Conservation (phyloP, 2,888 invertebrate genomes). For the Perdita meconis region DNA sequence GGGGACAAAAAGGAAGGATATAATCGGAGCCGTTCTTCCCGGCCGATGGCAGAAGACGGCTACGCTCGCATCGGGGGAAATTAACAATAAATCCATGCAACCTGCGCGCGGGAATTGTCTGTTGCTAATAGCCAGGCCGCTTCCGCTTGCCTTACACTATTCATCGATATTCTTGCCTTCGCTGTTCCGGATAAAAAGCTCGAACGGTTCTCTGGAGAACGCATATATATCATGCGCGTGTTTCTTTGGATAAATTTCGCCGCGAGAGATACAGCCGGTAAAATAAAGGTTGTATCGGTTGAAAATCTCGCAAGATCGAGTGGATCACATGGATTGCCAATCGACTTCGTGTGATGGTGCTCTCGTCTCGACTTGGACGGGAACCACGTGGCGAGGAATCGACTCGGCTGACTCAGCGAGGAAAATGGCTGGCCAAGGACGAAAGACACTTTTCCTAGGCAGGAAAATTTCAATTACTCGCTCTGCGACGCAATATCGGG, state of each 20-base stretch:
- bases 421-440: constrained; percentile 65
- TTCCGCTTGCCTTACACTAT: constrained; percentile 46
- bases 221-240: constrained; percentile 36
- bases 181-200: constrained; percentile 61
- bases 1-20: not conserved
- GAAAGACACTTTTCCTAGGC: constrained; percentile 27
- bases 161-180: constrained; percentile 66
- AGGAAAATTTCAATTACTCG: constrained; percentile 83
- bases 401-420: constrained; percentile 72
- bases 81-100: constrained; percentile 55
- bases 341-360: constrained; percentile 32
- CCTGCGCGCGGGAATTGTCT: constrained; percentile 48
- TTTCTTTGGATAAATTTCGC: constrained; percentile 60
- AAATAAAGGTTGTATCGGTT: constrained; percentile 47
- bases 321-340: constrained; percentile 43
- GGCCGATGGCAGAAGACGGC: not conserved
- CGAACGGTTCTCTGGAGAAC: constrained; percentile 44
- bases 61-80: constrained; percentile 25
- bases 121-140: constrained; percentile 36
- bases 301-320: constrained; percentile 46
- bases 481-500: constrained; percentile 81
- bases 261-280: constrained; percentile 7
- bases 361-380: constrained; percentile 52
- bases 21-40: not conserved
- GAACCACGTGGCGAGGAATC: constrained; percentile 23